These are phyloP conservation scores for Poliocrania exsul DNA, from an alignment of 2,797 vertebrate genomes.

Conservation along the genomic window DNA sequence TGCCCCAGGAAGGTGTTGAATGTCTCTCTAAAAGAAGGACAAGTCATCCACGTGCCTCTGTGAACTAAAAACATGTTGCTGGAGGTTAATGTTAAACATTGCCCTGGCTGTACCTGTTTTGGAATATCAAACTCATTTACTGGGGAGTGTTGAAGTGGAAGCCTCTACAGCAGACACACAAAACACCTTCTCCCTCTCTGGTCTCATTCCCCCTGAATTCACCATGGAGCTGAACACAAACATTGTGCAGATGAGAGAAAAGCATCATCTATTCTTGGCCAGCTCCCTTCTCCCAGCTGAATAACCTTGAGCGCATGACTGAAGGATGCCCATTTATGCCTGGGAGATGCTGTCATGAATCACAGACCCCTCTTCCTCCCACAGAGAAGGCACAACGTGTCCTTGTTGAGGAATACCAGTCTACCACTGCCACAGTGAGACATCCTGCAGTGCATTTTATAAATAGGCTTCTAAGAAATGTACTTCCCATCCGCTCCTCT, in stretches of 20 bases:
- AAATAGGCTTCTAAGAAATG: background rate
- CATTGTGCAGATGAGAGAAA: background rate
- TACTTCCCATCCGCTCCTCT: background rate
- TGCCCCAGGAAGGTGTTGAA: background rate
- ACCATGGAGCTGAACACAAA: background rate
- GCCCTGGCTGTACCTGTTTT: background rate
- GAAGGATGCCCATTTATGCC: constrained; percentile 12
- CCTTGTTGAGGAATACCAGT: constrained; percentile 9
- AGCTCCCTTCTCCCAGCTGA: background rate
- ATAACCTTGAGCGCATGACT: background rate
- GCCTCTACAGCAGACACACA: background rate
- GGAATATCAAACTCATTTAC: background rate
- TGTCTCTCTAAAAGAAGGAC: background rate
- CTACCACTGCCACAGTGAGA: background rate
- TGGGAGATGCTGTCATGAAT: constrained; percentile 15
- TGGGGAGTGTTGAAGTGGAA: background rate
- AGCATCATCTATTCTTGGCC: background rate
- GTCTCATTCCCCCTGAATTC: background rate
- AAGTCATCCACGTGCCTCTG: background rate
- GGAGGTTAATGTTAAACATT: background rate
- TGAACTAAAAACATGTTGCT: background rate
- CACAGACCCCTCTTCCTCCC: constrained; percentile 4
- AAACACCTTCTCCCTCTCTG: background rate
- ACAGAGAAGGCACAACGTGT: background rate
- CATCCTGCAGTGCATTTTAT: background rate